phyloP scores from a whole-genome alignment of 2,797 vertebrate species.

The Sebastes melanostomus region DNA sequence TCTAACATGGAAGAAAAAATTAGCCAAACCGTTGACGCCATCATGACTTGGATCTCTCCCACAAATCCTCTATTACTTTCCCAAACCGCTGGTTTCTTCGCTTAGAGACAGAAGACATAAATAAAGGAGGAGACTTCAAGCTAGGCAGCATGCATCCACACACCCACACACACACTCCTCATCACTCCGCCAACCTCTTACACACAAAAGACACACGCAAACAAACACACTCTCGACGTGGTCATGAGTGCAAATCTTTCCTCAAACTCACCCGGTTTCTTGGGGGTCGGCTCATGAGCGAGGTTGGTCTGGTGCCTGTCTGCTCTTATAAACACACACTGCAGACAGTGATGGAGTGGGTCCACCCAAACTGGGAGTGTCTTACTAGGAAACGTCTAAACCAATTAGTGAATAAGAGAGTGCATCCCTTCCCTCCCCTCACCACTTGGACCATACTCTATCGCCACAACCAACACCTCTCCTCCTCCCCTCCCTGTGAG shows the following conservation, averaged over 20 bases:
- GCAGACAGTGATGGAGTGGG: slow-evolving; percentile 65
- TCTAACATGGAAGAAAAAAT: background rate
- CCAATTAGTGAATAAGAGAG: slow-evolving; percentile 83
- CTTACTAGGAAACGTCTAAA: slow-evolving; percentile 83
- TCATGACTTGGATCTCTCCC: background rate
- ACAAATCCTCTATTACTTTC: background rate
- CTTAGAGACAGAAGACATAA: slow-evolving; percentile 29
- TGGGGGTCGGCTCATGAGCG: slow-evolving; percentile 84
- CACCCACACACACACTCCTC: slow-evolving; percentile 6
- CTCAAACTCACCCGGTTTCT: slow-evolving; percentile 88
- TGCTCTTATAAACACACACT: slow-evolving; percentile 82
- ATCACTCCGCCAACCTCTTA: background rate
- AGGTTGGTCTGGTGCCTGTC: slow-evolving; percentile 60
- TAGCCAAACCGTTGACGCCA: background rate
- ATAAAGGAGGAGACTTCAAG: slow-evolving; percentile 45
- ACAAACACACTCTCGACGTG: slow-evolving; percentile 15
- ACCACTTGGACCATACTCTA: slow-evolving; percentile 56
- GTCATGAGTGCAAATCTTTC: slow-evolving; percentile 30
- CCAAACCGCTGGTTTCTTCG: slow-evolving; percentile 19
- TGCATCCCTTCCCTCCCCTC: slow-evolving; percentile 68
- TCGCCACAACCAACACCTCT: slow-evolving; percentile 66
- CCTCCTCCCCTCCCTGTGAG: slow-evolving; percentile 71
- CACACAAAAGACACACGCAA: slow-evolving; percentile 7
- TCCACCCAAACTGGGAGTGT: slow-evolving; percentile 89
- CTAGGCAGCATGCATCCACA: slow-evolving; percentile 73